Evolutionary conservation across 2,888 invertebrate species (phyloP), one percentile per base, ranked within the genome.

Genomic region (Arge pagana): DNA sequence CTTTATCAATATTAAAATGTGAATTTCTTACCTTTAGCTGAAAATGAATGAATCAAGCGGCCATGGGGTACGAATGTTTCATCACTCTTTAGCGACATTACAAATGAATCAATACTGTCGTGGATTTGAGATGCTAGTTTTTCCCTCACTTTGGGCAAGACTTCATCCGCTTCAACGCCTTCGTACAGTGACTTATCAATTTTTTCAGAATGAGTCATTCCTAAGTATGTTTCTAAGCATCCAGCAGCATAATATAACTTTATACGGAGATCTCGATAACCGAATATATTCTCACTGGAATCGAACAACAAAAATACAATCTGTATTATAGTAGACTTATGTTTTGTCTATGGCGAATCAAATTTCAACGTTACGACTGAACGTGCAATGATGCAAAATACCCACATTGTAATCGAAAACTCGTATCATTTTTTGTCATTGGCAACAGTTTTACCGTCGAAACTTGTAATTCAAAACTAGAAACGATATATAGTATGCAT

Each of bases 231-330:
- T 64, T 87, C 86, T 53, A 96, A 80, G 55, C 86, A 86, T 15
- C 87, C 89, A 48, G 94, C 93, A 54, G 87, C 86, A 72, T 92
- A 95, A 70, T 86, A 88, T 3, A 96, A 77, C 57, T 86, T 82
- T 3, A 96, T 85, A 53, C 82, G 81, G 26, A 97, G 78, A 67
- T 92, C 89, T 68, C 88, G 86, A 73, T 95, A 98, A 3, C 97
- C 98, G 80, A 95, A 96, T 73, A 98, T 94, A 56, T 86, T 89
- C 79, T 98, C 98, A 66, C 85, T 84, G 68, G 23, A 77, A 74
- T 55, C n/a, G n/a, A n/a, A n/a, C n/a, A n/a, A n/a, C n/a, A n/a
- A n/a, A n/a, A n/a, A n/a, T n/a, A n/a, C n/a, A n/a, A n/a, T n/a
- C n/a, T n/a, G n/a, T n/a, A n/a, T n/a, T n/a, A n/a, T n/a, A n/a